Evolutionary conservation across 2,797 vertebrate species (phyloP).

Genomic region (Myoxocephalus aenaeus): DNA sequence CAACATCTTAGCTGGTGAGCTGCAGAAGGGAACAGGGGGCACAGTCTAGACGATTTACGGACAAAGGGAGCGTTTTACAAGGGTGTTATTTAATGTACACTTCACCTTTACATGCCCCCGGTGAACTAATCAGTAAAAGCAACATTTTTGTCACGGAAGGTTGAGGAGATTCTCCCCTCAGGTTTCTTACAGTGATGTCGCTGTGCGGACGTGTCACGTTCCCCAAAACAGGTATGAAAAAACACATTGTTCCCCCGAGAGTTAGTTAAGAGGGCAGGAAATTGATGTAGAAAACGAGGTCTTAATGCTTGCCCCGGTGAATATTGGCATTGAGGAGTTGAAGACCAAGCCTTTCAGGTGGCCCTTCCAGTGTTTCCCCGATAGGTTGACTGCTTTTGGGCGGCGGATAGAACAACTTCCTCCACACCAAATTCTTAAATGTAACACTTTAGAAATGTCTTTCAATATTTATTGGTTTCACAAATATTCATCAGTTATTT

Average conservation of each 20-base stretch:
- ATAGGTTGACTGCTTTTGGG: neutral
- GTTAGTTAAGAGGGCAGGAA: conserved; percentile 48
- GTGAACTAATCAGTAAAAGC: conserved; percentile 80
- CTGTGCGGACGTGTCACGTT: conserved; percentile 47
- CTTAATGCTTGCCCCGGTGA: conserved; percentile 50
- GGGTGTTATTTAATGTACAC: conserved; percentile 66
- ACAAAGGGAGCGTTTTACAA: conserved; percentile 67
- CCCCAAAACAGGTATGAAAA: conserved; percentile 54
- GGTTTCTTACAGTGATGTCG: conserved; percentile 66
- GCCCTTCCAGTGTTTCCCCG: neutral
- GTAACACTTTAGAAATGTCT: neutral
- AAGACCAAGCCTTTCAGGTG: conserved; percentile 51
- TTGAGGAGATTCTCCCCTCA: conserved; percentile 66
- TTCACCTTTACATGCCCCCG: conserved; percentile 75
- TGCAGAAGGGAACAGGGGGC: conserved; percentile 59
- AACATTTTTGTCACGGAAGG: conserved; percentile 80
- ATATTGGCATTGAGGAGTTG: conserved; percentile 59
- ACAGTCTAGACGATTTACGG: conserved; percentile 82
- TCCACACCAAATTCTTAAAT: neutral
- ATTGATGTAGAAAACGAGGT: conserved; percentile 52
- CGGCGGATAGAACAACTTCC: neutral
- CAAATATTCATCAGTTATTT: neutral
- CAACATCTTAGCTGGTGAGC: conserved; percentile 78
- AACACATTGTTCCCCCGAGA: conserved; percentile 50
- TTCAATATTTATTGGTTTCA: neutral